phyloP scores from a whole-genome alignment of 2,797 vertebrate species.

The Sorex maritimensis region DNA sequence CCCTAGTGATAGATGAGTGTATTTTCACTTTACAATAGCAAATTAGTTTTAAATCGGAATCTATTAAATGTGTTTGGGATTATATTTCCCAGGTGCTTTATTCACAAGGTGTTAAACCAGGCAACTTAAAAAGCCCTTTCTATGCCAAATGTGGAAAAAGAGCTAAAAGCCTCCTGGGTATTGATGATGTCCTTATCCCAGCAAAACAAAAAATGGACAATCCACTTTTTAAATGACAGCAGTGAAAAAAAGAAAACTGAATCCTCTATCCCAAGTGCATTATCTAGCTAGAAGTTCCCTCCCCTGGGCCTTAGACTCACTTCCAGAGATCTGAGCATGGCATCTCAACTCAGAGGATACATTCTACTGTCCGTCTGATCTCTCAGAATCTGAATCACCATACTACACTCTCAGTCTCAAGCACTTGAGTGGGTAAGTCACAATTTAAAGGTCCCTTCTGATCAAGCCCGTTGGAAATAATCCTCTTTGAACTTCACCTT shows the following conservation, averaged over 20 bases:
- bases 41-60: conserved; percentile 61
- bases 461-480: conserved; percentile 58
- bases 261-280: not conserved
- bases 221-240: not conserved
- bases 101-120: not conserved
- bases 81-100: conserved; percentile 17
- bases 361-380: conserved; percentile 37
- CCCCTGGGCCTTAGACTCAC: not conserved
- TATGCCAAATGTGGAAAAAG: not conserved
- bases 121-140: conserved; percentile 11
- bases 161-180: not conserved
- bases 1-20: not conserved
- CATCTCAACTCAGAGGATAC: conserved; percentile 34
- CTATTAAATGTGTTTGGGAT: not conserved
- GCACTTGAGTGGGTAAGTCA: conserved; percentile 26
- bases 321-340: not conserved
- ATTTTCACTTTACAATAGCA: conserved; percentile 19
- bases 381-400: conserved; percentile 41
- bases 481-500: conserved; percentile 60
- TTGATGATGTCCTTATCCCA: not conserved
- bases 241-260: not conserved
- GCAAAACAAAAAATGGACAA: not conserved
- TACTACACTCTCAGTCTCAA: conserved; percentile 61
- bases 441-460: conserved; percentile 69
- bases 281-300: not conserved